Percentiles rank a stretch among this genome's conserved stretches.
These are phyloP conservation scores for Squalus acanthias DNA, from an alignment of 2,797 vertebrate genomes.

Conservation along the genomic window DNA sequence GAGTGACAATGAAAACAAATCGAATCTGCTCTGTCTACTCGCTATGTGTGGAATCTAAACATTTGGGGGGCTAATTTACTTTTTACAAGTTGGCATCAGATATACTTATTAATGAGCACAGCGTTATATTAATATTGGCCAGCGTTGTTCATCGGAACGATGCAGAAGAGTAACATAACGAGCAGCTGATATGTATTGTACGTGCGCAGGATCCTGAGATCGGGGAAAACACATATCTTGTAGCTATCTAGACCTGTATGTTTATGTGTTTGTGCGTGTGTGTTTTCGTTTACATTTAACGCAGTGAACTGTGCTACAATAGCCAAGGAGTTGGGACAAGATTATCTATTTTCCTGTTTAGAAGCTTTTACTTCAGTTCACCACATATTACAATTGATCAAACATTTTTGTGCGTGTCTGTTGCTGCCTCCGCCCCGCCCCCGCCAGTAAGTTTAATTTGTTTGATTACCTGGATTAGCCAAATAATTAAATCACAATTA, in stretches of 20 bases:
- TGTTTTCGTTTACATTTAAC: neutral
- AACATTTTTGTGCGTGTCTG: neutral
- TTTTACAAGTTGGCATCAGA: neutral
- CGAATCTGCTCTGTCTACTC: neutral
- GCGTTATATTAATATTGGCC: no score
- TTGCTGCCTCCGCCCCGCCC: neutral
- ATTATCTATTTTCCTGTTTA: neutral
- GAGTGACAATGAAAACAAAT: slow-evolving; percentile 38
- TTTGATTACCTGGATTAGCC: neutral
- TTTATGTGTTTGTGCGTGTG: neutral
- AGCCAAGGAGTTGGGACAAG: neutral
- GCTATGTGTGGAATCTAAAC: neutral
- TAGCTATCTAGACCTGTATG: neutral
- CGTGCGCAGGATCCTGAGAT: no score
- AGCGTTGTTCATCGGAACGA: no score
- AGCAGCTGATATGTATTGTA: neutral
- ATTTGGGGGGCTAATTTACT: neutral
- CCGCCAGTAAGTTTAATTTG: neutral
- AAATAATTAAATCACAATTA: neutral
- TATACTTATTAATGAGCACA: neutral
- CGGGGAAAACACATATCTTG: neutral
- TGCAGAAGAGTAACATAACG: no score
- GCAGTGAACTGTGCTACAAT: neutral
- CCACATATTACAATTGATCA: neutral
- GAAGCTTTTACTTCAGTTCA: neutral